Evolutionary conservation across 2,888 invertebrate species (phyloP).

Genomic region (Nomada hirtipes): DNA sequence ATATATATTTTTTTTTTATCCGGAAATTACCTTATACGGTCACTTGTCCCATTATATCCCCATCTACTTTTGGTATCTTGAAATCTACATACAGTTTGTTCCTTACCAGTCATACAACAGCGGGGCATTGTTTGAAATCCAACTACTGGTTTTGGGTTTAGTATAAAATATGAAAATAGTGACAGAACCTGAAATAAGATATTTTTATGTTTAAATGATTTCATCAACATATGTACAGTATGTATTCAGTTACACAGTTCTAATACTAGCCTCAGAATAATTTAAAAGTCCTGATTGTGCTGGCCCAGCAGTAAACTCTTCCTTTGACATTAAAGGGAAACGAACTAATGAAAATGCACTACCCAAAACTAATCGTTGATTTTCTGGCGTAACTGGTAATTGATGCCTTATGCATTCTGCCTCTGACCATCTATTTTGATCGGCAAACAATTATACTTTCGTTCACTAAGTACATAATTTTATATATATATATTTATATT

Average conservation of each 20-base stretch:
- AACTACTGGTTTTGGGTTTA: conserved; percentile 91
- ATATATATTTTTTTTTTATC: background rate
- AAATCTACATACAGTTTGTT: conserved; percentile 90
- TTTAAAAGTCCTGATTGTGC: conserved; percentile 91
- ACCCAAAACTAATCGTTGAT: conserved; percentile 89
- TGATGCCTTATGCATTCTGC: conserved; percentile 90
- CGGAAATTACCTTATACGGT: conserved; percentile 88
- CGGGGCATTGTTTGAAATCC: conserved; percentile 90
- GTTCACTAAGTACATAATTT: background rate
- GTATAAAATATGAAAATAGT: conserved; percentile 89
- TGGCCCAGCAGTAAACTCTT: conserved; percentile 92
- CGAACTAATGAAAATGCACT: conserved; percentile 90
- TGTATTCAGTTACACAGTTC: background rate
- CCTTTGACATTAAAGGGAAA: conserved; percentile 93
- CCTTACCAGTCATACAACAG: conserved; percentile 92
- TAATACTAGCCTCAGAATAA: conserved; percentile 86
- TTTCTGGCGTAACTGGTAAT: conserved; percentile 88
- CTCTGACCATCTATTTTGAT: conserved; percentile 88
- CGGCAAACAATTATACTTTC: conserved; percentile 28
- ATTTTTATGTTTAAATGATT: background rate
- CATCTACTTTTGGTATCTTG: conserved; percentile 92
- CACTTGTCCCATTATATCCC: conserved; percentile 94
- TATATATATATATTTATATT: background rate
- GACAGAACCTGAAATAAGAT: conserved; percentile 86
- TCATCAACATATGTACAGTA: background rate